Conservation (phyloP, 2,113 vertebrate genomes). For the Hylia prasina region DNA sequence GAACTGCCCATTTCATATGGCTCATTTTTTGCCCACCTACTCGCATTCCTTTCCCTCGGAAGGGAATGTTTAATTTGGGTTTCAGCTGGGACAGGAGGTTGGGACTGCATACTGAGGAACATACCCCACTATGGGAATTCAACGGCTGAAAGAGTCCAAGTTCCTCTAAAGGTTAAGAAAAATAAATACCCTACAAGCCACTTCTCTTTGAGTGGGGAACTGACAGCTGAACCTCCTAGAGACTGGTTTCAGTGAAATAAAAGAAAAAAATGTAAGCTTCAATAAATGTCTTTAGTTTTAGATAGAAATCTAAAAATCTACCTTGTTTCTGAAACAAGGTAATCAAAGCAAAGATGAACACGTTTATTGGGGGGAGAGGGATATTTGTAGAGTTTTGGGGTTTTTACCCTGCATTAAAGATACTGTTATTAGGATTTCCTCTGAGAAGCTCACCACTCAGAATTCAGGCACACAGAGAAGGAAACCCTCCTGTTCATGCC, state of each 20-base stretch:
- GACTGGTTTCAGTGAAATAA: not conserved
- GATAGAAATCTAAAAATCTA: not conserved
- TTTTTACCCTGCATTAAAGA: not conserved
- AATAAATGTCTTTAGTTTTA: not conserved
- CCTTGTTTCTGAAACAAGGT: not conserved
- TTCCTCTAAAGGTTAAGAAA: not conserved
- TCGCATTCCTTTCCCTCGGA: not conserved
- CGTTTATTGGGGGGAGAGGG: not conserved
- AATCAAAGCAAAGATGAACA: not conserved
- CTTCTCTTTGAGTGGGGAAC: not conserved
- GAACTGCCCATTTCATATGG: not conserved
- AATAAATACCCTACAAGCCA: not conserved
- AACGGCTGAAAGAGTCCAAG: not conserved
- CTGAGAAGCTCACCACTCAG: not conserved
- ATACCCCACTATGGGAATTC: not conserved
- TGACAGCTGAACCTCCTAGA: not conserved
- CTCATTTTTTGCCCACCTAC: not conserved
- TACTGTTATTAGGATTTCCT: not conserved
- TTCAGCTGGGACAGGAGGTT: not conserved
- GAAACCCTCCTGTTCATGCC: not conserved
- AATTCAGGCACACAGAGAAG: not conserved
- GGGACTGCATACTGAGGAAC: not conserved
- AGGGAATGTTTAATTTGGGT: not conserved
- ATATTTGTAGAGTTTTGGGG: rapidly evolving
- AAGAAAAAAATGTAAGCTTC: not conserved